phyloP scores from a whole-genome alignment of 2,888 invertebrate genomes.

The Baccha elongata region DNA sequence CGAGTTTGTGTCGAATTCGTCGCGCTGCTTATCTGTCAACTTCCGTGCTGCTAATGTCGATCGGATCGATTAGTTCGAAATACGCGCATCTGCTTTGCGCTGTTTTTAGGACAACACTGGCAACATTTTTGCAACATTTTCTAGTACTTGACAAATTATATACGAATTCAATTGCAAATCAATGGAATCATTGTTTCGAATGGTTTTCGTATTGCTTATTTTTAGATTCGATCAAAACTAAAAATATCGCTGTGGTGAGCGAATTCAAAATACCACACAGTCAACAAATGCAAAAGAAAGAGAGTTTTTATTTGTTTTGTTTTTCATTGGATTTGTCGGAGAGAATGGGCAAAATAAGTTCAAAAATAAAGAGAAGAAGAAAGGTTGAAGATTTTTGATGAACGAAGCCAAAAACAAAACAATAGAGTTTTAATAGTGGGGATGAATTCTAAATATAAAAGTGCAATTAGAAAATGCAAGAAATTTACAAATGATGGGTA shows the following conservation, averaged over 20 bases:
- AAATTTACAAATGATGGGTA: background rate
- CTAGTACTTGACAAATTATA: constrained; percentile 66
- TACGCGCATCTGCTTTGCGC: constrained; percentile 55
- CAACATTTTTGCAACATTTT: constrained; percentile 29
- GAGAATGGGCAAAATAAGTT: constrained; percentile 45
- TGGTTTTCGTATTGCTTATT: constrained; percentile 45
- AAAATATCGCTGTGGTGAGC: constrained; percentile 44
- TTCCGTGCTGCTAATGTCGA: constrained; percentile 39
- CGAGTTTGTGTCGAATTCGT: constrained; percentile 1
- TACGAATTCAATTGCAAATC: constrained; percentile 62
- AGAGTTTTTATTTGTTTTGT: constrained; percentile 18
- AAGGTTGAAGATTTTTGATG: constrained; percentile 25
- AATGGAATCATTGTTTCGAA: constrained; percentile 66
- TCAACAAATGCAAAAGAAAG: constrained; percentile 37
- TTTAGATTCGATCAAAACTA: constrained; percentile 56
- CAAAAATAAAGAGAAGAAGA: constrained; percentile 34
- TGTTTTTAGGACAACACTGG: constrained; percentile 2
- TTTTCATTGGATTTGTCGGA: background rate
- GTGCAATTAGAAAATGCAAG: background rate
- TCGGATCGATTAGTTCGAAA: constrained; percentile 58
- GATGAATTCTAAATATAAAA: constrained; percentile 28
- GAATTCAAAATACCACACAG: constrained; percentile 58
- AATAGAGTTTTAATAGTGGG: constrained; percentile 6
- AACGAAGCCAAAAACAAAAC: constrained; percentile 2
- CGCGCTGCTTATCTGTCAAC: constrained; percentile 39